Base-by-base conservation (phyloP, 1,140 invertebrate genomes). In the Oryctes rhinoceros region DNA sequence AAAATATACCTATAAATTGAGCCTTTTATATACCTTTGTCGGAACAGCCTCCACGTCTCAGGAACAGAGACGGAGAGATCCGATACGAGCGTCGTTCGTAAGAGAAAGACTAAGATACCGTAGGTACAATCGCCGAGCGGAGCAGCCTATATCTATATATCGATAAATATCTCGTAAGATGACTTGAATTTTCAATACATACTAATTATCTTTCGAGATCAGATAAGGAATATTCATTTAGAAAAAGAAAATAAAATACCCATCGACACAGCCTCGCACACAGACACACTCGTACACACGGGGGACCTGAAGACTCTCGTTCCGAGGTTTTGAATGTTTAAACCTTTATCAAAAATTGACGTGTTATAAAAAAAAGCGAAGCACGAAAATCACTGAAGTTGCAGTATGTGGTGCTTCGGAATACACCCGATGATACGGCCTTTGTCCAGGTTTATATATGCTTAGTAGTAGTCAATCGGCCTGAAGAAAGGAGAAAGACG, bases 1-100 rank as follows among this genome's bases (percentile, higher is more conserved):
- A 83, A 82, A 83, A 84, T 84, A 83, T 81, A 79, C 79, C 81
- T 78, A 84, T 83, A 84, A 83, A 84, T 84, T 81, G 81, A 82
- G 49, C 80, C 80, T 76, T 76, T 30, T 48, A 48, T 47, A 47
- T 9, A 9, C 24, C 1, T 44, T 71, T 15, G 24, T 3, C 6
- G 10, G 1, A 15, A 71, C 37, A 13, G 11, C 20, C 65, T 11
- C 4, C 65, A 71, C 65, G 65, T 59, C 15, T 7, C 0, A 15
- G 3, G 15, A 15, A 59, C 18, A 18, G n/a, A 59, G 53, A 18
- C n/a, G 53, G 53, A 35, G 0, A 13, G 7, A 13, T 3, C 15
- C 20, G 24, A 30, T 3, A 15, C 20, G 65, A 13, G 2, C 2
- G 35, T 7, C 7, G 24, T 4, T 13, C 7, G 18, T 71, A 30